phyloP scores from a whole-genome alignment of 2,888 invertebrate genomes.

The Apomyelois bistriatella region DNA sequence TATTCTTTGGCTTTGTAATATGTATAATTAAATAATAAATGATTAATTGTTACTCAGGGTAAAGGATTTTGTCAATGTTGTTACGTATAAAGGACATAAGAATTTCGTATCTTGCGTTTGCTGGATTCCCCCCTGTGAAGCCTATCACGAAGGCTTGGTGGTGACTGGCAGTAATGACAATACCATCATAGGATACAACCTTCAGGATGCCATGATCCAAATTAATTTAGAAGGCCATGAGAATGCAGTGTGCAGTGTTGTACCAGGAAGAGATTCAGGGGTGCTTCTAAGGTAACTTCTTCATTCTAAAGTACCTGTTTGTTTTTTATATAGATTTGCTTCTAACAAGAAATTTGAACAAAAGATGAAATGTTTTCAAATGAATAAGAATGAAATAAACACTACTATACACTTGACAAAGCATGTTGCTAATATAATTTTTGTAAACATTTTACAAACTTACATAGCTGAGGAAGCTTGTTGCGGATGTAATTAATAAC shows the following conservation, averaged over 20 bases:
- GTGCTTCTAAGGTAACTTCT: slow-evolving; percentile 34
- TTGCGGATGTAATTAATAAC: too few species aligned
- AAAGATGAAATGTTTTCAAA: too few species aligned
- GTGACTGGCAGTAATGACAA: slow-evolving; percentile 95
- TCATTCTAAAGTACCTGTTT: too few species aligned
- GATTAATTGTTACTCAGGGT: slow-evolving; percentile 46
- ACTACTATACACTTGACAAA: too few species aligned
- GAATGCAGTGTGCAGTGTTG: slow-evolving; percentile 83
- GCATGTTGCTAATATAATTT: too few species aligned
- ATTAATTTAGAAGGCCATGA: slow-evolving; percentile 88
- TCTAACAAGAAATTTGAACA: too few species aligned
- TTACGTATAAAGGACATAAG: slow-evolving; percentile 88
- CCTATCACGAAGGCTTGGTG: slow-evolving; percentile 88
- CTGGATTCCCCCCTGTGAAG: slow-evolving; percentile 84
- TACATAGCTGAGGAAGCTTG: too few species aligned
- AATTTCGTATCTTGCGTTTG: slow-evolving; percentile 93
- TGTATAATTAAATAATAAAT: not conserved
- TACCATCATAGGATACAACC: slow-evolving; percentile 88
- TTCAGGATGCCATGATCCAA: slow-evolving; percentile 84
- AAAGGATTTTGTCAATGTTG: slow-evolving; percentile 82
- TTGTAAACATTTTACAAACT: too few species aligned
- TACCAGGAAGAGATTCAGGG: slow-evolving; percentile 59
- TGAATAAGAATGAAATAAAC: too few species aligned
- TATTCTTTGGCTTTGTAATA: not conserved
- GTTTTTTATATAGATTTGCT: too few species aligned